Percentiles rank a stretch among this genome's conserved stretches.
Conservation (phyloP, 2,797 vertebrate genomes). For the Chelon labrosus region DNA sequence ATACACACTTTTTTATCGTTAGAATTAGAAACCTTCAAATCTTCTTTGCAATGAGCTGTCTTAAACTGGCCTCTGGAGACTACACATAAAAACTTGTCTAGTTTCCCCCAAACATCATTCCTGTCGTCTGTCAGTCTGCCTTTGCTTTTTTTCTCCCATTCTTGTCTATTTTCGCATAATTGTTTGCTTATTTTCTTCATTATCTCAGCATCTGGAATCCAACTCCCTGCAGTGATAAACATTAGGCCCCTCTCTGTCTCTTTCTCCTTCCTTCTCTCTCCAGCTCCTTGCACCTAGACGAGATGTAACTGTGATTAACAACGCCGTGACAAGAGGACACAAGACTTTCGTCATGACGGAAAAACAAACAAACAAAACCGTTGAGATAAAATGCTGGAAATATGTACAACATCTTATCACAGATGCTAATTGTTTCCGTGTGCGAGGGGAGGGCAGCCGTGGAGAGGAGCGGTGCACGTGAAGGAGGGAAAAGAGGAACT, state of each 20-base stretch:
- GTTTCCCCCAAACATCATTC: conserved; percentile 38
- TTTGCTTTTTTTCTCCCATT: conserved; percentile 38
- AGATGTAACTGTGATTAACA: conserved; percentile 79
- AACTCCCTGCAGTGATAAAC: conserved; percentile 82
- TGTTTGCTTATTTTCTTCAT: conserved; percentile 83
- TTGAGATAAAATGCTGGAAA: conserved; percentile 81
- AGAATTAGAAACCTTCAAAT: not conserved
- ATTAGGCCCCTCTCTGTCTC: conserved; percentile 76
- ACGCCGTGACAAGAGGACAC: conserved; percentile 74
- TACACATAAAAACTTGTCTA: conserved; percentile 43
- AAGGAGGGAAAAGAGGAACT: conserved; percentile 76
- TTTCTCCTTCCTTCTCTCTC: conserved; percentile 59
- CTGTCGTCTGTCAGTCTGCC: conserved; percentile 77
- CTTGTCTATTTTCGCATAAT: conserved; percentile 83
- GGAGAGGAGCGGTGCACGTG: conserved; percentile 48
- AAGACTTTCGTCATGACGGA: conserved; percentile 69
- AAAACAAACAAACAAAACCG: conserved; percentile 82
- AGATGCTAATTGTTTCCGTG: conserved; percentile 82
- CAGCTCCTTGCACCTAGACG: conserved; percentile 71
- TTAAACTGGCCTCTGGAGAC: conserved; percentile 12
- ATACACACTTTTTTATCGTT: not conserved
- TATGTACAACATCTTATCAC: conserved; percentile 83
- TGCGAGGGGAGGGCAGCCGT: conserved; percentile 54
- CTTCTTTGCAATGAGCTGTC: conserved; percentile 2
- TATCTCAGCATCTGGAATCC: conserved; percentile 85